phyloP scores from a whole-genome alignment of 2,888 invertebrate genomes.

The Platynereis dumerilii region DNA sequence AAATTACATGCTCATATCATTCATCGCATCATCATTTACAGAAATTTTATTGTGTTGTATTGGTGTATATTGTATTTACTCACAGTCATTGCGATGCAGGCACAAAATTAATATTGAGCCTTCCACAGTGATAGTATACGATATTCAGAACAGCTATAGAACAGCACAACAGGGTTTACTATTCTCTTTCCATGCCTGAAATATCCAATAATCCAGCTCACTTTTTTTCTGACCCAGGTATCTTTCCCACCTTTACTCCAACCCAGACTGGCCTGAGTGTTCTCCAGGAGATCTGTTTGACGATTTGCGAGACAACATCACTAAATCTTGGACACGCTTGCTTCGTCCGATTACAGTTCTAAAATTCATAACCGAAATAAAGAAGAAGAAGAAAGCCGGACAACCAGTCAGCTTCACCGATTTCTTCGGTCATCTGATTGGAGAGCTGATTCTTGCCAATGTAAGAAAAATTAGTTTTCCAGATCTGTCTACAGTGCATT shows the following conservation, averaged over 20 bases:
- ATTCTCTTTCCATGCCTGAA: too few relatives aligned
- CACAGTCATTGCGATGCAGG: too few relatives aligned
- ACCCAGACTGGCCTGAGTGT: conserved; percentile 61
- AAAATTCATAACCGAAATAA: conserved; percentile 55
- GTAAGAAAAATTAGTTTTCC: conserved; percentile 50
- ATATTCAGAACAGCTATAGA: too few relatives aligned
- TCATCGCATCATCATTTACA: too few relatives aligned
- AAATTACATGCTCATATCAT: too few relatives aligned
- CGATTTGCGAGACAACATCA: conserved; percentile 60
- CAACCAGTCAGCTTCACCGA: conserved; percentile 66
- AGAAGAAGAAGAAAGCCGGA: conserved; percentile 59
- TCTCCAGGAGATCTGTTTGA: conserved; percentile 57
- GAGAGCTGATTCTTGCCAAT: conserved; percentile 62
- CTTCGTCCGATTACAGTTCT: conserved; percentile 54
- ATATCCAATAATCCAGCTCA: too few relatives aligned
- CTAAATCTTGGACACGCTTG: conserved; percentile 54
- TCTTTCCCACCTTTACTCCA: conserved; percentile 64
- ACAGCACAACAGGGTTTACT: too few relatives aligned
- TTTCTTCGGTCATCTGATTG: conserved; percentile 65
- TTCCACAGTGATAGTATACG: too few relatives aligned
- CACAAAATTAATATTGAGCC: too few relatives aligned
- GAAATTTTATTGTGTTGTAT: too few relatives aligned
- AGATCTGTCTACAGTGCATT: too few relatives aligned
- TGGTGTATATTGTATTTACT: too few relatives aligned
- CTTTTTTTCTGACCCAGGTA: conserved; percentile 52